phyloP scores from a whole-genome alignment of 2,113 vertebrate species.

The Dendrocopos noguchii region DNA sequence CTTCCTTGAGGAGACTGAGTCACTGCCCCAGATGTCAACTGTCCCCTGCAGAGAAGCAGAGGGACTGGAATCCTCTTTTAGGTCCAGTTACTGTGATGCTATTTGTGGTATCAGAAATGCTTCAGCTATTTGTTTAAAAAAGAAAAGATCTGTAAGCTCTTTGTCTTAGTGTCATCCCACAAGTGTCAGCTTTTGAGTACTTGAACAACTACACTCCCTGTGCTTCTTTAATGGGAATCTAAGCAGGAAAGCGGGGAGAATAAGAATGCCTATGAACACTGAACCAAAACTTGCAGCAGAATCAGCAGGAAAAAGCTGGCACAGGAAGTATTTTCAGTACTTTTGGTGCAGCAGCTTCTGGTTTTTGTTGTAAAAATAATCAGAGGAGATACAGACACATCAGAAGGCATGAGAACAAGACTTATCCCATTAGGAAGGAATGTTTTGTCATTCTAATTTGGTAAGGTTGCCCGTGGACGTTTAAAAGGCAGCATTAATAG shows the following conservation, averaged over 20 bases:
- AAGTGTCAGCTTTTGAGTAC: neutral
- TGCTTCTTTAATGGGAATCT: neutral
- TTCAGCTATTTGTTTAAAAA: neutral
- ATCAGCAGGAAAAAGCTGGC: neutral
- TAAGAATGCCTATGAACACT: neutral
- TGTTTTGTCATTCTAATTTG: conserved; percentile 34
- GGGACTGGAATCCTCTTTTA: neutral
- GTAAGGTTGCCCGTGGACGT: neutral
- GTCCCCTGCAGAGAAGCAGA: neutral
- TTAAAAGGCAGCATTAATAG: neutral
- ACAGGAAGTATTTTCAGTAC: neutral
- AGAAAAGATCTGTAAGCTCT: neutral
- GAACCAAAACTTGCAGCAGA: neutral
- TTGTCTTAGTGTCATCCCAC: neutral
- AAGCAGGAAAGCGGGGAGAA: neutral
- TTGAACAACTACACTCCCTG: neutral
- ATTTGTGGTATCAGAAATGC: neutral
- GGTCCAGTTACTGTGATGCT: neutral
- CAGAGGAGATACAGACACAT: neutral
- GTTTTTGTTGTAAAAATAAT: conserved; percentile 7
- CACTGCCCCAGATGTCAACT: neutral
- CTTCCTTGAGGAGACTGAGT: neutral
- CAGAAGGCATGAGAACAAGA: neutral
- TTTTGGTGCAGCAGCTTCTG: neutral
- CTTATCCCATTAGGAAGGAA: conserved; percentile 13